Evolutionary conservation across 2,797 vertebrate species (phyloP).

Genomic region (Synanceia verrucosa): DNA sequence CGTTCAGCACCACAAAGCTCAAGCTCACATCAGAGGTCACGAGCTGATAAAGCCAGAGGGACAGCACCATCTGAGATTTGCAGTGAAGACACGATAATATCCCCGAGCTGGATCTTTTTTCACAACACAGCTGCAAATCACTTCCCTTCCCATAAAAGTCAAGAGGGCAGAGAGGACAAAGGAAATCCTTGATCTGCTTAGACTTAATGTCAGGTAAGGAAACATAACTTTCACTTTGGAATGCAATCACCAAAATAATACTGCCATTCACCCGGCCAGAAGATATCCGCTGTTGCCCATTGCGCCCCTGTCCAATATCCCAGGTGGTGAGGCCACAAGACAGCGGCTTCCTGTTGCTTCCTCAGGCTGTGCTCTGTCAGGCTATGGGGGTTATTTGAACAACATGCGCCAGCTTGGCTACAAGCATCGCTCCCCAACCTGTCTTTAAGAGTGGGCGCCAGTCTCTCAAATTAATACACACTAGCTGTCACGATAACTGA

Average conservation of each 20-base stretch:
- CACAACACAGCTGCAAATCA: conserved; percentile 29
- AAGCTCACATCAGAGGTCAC: conserved; percentile 45
- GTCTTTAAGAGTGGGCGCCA: conserved; percentile 21
- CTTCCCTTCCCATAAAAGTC: conserved; percentile 21
- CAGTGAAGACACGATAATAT: conserved; percentile 3
- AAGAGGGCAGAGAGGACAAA: conserved; percentile 6
- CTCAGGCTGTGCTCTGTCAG: conserved; percentile 20
- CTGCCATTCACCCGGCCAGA: background rate
- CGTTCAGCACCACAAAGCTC: conserved; percentile 41
- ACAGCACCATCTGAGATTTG: conserved; percentile 52
- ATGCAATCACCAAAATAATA: background rate
- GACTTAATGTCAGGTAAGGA: conserved; percentile 1
- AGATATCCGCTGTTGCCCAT: background rate
- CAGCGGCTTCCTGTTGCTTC: conserved; percentile 23
- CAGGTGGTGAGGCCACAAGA: conserved; percentile 29
- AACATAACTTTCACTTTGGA: background rate
- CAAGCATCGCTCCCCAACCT: background rate
- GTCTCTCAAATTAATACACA: background rate
- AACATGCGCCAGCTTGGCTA: conserved; percentile 8
- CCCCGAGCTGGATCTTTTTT: conserved; percentile 22
- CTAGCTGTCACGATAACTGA: conserved; percentile 18
- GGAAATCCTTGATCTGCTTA: conserved; percentile 4
- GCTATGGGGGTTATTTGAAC: background rate
- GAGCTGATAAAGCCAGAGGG: conserved; percentile 43
- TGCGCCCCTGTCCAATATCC: conserved; percentile 12